Conservation (phyloP, 2,888 invertebrate species). For the Pristionchus maxplancki region DNA sequence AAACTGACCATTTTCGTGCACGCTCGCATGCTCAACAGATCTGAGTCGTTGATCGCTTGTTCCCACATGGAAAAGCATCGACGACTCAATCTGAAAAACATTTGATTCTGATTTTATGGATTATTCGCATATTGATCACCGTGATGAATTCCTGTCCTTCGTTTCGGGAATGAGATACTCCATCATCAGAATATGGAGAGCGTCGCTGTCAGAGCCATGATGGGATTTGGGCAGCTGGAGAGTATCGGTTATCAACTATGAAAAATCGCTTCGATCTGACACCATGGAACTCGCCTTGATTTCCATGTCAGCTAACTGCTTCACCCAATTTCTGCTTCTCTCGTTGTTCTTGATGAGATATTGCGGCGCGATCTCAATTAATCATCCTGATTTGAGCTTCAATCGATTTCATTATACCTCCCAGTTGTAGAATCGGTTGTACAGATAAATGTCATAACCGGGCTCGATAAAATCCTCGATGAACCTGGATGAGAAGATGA, state of each 20-base stretch:
- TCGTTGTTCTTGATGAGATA: constrained; percentile 14
- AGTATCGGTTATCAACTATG: not conserved
- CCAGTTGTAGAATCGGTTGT: not conserved
- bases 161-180: not conserved
- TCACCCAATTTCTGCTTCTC: not conserved
- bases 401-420: not conserved
- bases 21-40: not conserved
- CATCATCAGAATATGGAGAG: constrained; percentile 12
- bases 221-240: not conserved
- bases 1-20: not conserved
- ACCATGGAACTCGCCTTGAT: not conserved
- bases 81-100: not conserved
- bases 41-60: not conserved
- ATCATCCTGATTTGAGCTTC: not conserved
- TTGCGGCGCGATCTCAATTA: not conserved
- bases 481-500: not conserved
- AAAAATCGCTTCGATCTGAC: not conserved
- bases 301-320: not conserved
- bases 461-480: not conserved
- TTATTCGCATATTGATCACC: not conserved
- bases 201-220: not conserved
- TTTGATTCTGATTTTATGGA: not conserved
- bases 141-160: not conserved
- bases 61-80: not conserved
- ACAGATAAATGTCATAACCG: constrained; percentile 3